Evolutionary conservation across 2,113 vertebrate species (phyloP), one percentile per base, ranked within the genome.

Genomic region (Upupa epops): DNA sequence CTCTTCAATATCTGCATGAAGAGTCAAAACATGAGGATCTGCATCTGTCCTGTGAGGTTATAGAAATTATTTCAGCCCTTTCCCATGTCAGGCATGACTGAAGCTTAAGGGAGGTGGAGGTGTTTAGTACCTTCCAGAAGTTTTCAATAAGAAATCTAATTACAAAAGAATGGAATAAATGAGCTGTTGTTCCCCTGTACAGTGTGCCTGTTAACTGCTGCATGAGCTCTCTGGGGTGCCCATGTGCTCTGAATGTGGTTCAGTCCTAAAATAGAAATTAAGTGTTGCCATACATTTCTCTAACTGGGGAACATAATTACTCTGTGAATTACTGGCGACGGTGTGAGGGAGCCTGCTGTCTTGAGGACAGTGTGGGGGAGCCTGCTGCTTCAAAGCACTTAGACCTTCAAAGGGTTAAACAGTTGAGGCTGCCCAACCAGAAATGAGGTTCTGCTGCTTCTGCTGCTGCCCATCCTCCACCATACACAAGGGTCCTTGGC

Each of bases 131-230:
- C 83, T 86, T 66, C 77, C 45, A 56, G 45, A 91, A 86, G 28
- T 83, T 83, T 88, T 65, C 32, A 46, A 5, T 84, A 37, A 63
- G 56, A 74, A 93, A 59, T 64, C 34, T 81, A 56, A 56, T 74
- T 81, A 28, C 26, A 81, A 81, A 83, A 86, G 29, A 31, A 55
- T 24, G 55, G 86, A 88, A 92, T 83, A 90, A 81, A 82, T 91
- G 36, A 71, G 56, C 69, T 64, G 1, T 71, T 94, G 85, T 83
- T 75, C 45, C 72, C 68, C 83, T 5, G 4, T 51, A 22, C 61
- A 83, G 12, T 86, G 78, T 60, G 32, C 48, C 49, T 90, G 89
- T 75, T 59, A 75, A 89, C 63, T 45, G 60, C 20, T 4, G 3
- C 64, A 81, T 65, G 73, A 92, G 55, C 51, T 79, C 7, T 25